A percentile compares a stretch with the other conserved stretches of the same genome.
These are phyloP conservation scores for Enteromius fasciolatus DNA, from an alignment of 2,797 vertebrate species.

Conservation along the genomic window DNA sequence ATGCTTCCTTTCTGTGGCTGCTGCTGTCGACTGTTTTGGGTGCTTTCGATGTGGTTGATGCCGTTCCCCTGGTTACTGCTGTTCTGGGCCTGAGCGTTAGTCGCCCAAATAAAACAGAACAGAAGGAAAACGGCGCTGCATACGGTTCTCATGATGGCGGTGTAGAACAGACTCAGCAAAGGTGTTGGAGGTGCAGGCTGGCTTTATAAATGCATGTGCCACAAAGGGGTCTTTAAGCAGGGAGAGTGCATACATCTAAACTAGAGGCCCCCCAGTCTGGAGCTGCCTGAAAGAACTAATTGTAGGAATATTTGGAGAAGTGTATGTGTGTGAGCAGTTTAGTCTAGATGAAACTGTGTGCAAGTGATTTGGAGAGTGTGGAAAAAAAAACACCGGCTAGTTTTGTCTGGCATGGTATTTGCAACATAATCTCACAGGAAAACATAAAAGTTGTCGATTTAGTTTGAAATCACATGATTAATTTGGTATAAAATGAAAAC, in stretches of 20 bases:
- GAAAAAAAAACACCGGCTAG: not conserved
- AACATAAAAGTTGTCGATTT: not conserved
- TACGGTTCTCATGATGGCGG: conserved; percentile 47
- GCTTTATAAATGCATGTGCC: conserved; percentile 71
- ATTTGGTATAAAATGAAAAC: not conserved
- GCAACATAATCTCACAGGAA: not conserved
- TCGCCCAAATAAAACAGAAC: conserved; percentile 65
- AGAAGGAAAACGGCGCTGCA: conserved; percentile 65
- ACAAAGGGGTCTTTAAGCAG: conserved; percentile 81
- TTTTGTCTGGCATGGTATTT: not conserved
- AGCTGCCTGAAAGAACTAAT: conserved; percentile 37
- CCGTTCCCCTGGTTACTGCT: conserved; percentile 67
- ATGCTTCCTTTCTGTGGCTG: conserved; percentile 61
- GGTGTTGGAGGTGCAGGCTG: conserved; percentile 16
- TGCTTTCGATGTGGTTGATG: conserved; percentile 58
- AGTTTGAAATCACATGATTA: not conserved
- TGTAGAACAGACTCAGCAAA: conserved; percentile 53
- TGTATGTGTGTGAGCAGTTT: conserved; percentile 2
- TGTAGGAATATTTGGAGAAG: conserved; percentile 11
- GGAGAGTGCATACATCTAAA: conserved; percentile 16
- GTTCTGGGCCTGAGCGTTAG: conserved; percentile 74
- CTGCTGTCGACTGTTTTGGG: conserved; percentile 50
- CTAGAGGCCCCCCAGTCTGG: not conserved
- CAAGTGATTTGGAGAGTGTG: not conserved
- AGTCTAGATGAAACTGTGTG: conserved; percentile 11